A percentile compares a stretch with the other conserved stretches of the same genome.
These are phyloP conservation scores for Rotaria magnacalcarata DNA, from an alignment of 2,888 invertebrate species.

Conservation along the genomic window DNA sequence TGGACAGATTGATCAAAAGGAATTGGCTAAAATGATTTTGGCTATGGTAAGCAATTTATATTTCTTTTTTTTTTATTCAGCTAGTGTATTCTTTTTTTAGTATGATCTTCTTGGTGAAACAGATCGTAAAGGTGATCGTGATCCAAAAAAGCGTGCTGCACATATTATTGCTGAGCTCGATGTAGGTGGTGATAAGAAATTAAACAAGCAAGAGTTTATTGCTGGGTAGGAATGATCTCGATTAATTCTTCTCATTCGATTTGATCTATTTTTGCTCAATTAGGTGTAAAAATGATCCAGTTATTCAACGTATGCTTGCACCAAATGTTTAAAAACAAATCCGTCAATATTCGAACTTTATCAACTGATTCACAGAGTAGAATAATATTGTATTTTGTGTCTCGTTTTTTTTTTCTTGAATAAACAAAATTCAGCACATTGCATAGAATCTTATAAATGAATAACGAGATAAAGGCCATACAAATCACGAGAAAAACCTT, in stretches of 20 bases:
- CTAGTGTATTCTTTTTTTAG: neutral
- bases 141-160: constrained; percentile 7
- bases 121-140: constrained; percentile 28
- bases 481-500: no score
- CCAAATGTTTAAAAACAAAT: no score
- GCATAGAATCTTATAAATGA: no score
- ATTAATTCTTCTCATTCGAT: neutral
- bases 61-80: neutral
- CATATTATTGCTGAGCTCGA: neutral
- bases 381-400: no score
- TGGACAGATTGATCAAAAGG: constrained; percentile 45
- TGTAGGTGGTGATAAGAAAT: constrained; percentile 25
- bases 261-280: neutral
- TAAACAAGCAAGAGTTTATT: constrained; percentile 24
- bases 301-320: neutral
- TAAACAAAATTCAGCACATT: no score
- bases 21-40: constrained; percentile 43
- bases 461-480: no score
- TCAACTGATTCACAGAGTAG: no score
- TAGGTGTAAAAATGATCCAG: constrained; percentile 33
- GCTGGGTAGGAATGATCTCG: neutral
- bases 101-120: constrained; percentile 30
- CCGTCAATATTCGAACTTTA: no score
- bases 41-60: constrained; percentile 25
- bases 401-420: no score